Percentiles rank a stretch among this genome's conserved stretches.
These are phyloP conservation scores for Laterallus jamaicensis DNA, from an alignment of 2,113 vertebrate species.

Conservation along the genomic window DNA sequence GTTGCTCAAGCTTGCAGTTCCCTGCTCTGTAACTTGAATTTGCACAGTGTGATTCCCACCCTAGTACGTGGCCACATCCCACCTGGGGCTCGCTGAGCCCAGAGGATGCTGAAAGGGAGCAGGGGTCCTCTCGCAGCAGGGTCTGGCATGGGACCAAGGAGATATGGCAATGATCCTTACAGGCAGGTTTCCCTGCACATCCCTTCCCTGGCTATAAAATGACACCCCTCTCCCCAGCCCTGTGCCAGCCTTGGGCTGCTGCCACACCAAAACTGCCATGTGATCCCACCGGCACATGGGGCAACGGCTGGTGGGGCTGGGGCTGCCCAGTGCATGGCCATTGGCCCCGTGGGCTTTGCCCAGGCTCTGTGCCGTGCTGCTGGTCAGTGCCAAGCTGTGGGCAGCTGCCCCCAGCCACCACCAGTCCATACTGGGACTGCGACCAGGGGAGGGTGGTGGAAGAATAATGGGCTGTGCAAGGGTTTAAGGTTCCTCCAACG, in stretches of 20 bases:
- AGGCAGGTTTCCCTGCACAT: not conserved
- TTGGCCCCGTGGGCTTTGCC: accelerated
- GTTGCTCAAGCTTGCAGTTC: not conserved
- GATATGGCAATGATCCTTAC: accelerated
- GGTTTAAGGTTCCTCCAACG: not conserved
- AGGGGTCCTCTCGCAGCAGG: not conserved
- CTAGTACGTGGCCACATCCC: accelerated
- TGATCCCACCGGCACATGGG: not conserved
- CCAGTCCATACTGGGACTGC: not conserved
- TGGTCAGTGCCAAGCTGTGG: not conserved
- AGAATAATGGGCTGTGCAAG: not conserved
- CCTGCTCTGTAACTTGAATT: not conserved
- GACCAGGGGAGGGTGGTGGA: not conserved
- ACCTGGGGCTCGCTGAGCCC: not conserved
- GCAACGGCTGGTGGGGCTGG: not conserved
- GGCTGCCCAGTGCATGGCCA: not conserved
- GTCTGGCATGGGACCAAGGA: not conserved
- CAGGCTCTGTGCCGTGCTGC: not conserved
- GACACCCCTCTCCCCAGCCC: not conserved
- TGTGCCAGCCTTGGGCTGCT: not conserved
- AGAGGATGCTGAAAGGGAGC: not conserved
- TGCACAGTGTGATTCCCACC: not conserved
- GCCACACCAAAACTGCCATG: accelerated
- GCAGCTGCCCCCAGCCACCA: not conserved
- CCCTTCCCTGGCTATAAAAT: not conserved